Evolutionary conservation across 2,888 invertebrate species (phyloP).

Genomic region (Buathra laborator): DNA sequence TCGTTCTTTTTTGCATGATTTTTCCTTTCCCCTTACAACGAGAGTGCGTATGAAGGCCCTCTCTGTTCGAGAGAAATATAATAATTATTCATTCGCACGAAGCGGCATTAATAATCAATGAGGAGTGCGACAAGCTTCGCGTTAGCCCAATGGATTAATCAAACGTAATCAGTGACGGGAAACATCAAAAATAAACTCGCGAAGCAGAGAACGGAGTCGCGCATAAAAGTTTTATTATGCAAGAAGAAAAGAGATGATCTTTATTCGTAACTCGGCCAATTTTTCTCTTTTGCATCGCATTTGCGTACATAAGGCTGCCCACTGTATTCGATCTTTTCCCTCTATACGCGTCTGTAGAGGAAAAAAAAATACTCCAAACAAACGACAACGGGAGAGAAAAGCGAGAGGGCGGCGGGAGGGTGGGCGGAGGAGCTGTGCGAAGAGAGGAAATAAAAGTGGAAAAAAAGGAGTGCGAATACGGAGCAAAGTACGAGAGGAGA

Average conservation of each 20-base stretch:
- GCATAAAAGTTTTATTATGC: constrained; percentile 11
- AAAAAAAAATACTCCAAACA: constrained; percentile 18
- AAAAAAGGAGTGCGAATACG: constrained; percentile 42
- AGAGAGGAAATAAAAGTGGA: constrained; percentile 44
- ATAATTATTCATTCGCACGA: constrained; percentile 64
- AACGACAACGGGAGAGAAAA: constrained; percentile 24
- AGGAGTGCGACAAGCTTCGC: constrained; percentile 19
- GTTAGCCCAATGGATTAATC: constrained; percentile 38
- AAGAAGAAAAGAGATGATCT: constrained; percentile 26
- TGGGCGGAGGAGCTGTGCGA: constrained; percentile 4
- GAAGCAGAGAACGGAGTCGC: background rate
- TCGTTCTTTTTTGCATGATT: background rate
- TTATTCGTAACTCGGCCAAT: constrained; percentile 52
- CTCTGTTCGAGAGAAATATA: constrained; percentile 42
- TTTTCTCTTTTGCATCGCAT: constrained; percentile 23
- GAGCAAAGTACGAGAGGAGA: constrained; percentile 5
- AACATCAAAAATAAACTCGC: background rate
- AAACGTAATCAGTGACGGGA: constrained; percentile 51
- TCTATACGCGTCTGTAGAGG: background rate
- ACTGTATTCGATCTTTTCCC: constrained; percentile 52
- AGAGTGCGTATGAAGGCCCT: constrained; percentile 10
- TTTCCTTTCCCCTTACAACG: background rate
- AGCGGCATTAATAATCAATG: constrained; percentile 45
- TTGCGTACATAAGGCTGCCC: constrained; percentile 46
- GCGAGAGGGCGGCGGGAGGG: background rate